Evolutionary conservation across 2,888 invertebrate genomes (phyloP).

Genomic region (Creontiades dilutus): DNA sequence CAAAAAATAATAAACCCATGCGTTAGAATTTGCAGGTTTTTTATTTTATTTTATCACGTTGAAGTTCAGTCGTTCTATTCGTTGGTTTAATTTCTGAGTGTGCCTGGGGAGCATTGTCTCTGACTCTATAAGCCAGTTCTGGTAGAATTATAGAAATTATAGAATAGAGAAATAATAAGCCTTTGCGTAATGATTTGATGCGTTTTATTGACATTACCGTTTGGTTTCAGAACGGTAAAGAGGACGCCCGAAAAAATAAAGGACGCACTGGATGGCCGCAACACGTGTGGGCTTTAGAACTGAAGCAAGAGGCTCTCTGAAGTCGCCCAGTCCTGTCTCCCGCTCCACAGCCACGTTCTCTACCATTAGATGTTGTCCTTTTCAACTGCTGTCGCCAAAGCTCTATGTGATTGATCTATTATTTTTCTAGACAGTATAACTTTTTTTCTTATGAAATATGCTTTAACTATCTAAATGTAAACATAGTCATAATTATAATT

Average conservation of each 20-base stretch:
- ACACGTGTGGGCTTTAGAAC: slow-evolving; percentile 95
- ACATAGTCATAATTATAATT: too few species aligned
- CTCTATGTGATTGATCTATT: slow-evolving; percentile 40
- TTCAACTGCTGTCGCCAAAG: slow-evolving; percentile 25
- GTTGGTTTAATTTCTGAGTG: too few species aligned
- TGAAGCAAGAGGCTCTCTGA: slow-evolving; percentile 82
- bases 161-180: too few species aligned
- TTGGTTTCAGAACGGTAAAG: slow-evolving; percentile 68
- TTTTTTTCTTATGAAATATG: slow-evolving; percentile 26
- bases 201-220: background rate
- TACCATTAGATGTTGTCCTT: background rate
- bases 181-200: too few species aligned
- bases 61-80: too few species aligned
- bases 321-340: background rate
- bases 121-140: too few species aligned
- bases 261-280: slow-evolving; percentile 98
- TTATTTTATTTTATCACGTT: too few species aligned
- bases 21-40: too few species aligned
- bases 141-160: too few species aligned
- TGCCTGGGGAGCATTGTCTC: too few species aligned
- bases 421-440: slow-evolving; percentile 17
- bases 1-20: too few species aligned
- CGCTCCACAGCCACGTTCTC: background rate
- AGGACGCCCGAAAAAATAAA: slow-evolving; percentile 81
- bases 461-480: background rate